Conservation (phyloP, 1,140 invertebrate genomes). For the Reticulitermes speratus region DNA sequence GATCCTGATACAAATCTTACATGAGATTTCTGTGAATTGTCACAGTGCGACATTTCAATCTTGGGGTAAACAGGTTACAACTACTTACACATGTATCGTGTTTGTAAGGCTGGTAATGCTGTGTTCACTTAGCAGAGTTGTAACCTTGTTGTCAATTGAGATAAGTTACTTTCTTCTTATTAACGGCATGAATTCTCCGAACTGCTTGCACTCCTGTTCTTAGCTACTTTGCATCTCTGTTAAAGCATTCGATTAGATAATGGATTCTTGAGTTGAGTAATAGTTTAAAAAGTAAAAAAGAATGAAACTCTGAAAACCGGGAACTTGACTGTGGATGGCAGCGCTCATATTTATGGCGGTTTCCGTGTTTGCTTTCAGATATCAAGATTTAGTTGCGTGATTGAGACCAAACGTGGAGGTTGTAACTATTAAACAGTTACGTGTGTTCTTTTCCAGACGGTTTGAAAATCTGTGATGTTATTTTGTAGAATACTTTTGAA, state of each 20-base stretch:
- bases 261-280: not conserved
- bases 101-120: not conserved
- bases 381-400: too few relatives aligned
- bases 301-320: not conserved
- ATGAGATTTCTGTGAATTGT: not conserved
- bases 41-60: slow-evolving; percentile 2
- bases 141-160: not conserved
- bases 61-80: not conserved
- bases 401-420: too few relatives aligned
- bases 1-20: not conserved
- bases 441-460: too few relatives aligned
- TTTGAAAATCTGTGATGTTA: too few relatives aligned
- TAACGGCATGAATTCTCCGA: not conserved
- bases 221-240: not conserved
- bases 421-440: too few relatives aligned
- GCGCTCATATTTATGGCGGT: not conserved
- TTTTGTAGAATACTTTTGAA: too few relatives aligned
- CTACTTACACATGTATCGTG: not conserved
- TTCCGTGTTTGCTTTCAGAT: too few relatives aligned
- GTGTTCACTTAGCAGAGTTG: not conserved
- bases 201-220: not conserved
- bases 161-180: not conserved
- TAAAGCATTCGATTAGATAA: not conserved
- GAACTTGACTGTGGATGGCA: not conserved
- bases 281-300: not conserved